Evolutionary conservation across 1,140 invertebrate genomes (phyloP), one percentile per base, ranked within the genome.

Genomic region (Lepidurus apus): DNA sequence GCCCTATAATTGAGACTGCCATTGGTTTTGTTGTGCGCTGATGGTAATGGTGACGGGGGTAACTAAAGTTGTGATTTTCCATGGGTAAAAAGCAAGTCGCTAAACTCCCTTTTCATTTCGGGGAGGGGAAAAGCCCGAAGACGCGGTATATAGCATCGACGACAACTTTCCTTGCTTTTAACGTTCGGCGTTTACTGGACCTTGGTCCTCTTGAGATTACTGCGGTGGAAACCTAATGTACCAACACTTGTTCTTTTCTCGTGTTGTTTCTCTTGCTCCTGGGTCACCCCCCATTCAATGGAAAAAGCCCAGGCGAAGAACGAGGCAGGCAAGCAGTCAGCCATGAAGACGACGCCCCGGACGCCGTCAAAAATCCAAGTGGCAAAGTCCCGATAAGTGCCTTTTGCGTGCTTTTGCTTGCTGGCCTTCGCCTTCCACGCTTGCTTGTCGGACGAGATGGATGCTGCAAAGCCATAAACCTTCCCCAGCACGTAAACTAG

Each of bases 211-310:
- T 65, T 65, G 53, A 65, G 53, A 65, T 65, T 65, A 65, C 5
- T 65, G 53, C 53, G 53, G 53, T 65, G 53, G 53, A 65, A 65
- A 65, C 53, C 53, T 65, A 65, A 65, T 65, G 53, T 65, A 65
- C 53, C 53, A 65, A 65, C 53, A 65, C 53, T 65, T 13, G 53
- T 65, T 47, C 21, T 13, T 65, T 21, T 65, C 34, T 4, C 34
- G 34, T 34, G 34, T 3, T 34, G 34, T 34, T 34, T 34, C 34
- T 65, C 13, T 65, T 21, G 53, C 9, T 65, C 53, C 53, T 65
- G 53, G 53, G 53, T 65, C 53, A 7, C 1, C 53, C 53, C 11
- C n/a, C 13, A 1, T 65, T 65, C 53, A 65, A 1, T 65, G 53
- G 17, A 65, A 65, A 13, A n/a, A n/a, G 17, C 53, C 17, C 53